Evolutionary conservation across 2,797 vertebrate species (phyloP), one percentile per base, ranked within the genome.

Genomic region (Halcyon leucocephala): DNA sequence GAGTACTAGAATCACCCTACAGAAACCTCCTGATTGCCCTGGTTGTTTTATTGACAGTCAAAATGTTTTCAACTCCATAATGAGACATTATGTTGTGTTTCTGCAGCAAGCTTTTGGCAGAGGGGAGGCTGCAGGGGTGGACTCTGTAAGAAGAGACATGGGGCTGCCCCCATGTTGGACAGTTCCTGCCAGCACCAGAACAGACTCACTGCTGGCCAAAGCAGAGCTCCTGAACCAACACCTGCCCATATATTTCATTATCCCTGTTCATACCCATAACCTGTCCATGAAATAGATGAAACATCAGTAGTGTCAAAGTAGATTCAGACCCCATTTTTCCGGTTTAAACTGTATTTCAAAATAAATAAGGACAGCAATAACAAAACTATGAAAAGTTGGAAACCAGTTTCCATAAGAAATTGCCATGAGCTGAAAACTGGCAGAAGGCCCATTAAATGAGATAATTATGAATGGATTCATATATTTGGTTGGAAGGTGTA

Each of bases 331-430:
- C 0, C 0, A 0, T 71, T 88, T 91, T 91, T 85, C 48, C 74
- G 14, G 4, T 67, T 71, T 52, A 90, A 89, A 55, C 13, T 74
- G 4, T 67, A 78, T 84, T 88, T 93, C 19, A 71, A 78, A 88
- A 91, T 85, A 93, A 86, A 64, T 78, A 60, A 87, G 74, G 82
- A 71, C 33, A 80, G 39, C 57, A 81, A 57, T 57, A 57, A 60
- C 3, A 33, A 61, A 85, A 55, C 16, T 64, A 65, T 52, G 58
- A 64, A 86, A 96, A 78, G 22, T 74, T 89, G 78, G 77, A 90
- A 89, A 86, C 28, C 13, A 9, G 31, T 82, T 89, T 91, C 42
- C 46, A 70, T 71, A 70, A 62, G 67, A 88, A 94, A 94, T 74
- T 82, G 37, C 33, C 54, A 10, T 72, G 72, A 89, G 76, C 31